Evolutionary conservation across 2,113 vertebrate genomes (phyloP).

Genomic region (Lepisosteus oculatus): DNA sequence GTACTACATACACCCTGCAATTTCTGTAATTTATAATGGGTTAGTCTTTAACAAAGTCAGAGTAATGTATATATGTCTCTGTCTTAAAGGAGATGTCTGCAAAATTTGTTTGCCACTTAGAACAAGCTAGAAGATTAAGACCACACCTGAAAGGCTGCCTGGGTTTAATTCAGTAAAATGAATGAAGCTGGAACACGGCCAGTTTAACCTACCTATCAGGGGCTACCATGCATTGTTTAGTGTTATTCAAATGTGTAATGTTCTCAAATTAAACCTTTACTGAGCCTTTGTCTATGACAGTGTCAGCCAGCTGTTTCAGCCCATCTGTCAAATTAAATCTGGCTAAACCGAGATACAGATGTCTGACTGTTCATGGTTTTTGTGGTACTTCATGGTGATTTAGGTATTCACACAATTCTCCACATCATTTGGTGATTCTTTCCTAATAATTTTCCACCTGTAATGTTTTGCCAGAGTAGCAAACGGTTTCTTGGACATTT

Average conservation of each 20-base stretch:
- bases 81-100: slow-evolving; percentile 15
- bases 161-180: neutral
- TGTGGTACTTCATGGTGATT: slow-evolving; percentile 10
- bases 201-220: neutral
- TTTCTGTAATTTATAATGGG: too few relatives aligned
- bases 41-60: too few relatives aligned
- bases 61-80: neutral
- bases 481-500: too few relatives aligned
- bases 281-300: slow-evolving; percentile 15
- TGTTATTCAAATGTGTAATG: slow-evolving; percentile 16
- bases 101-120: neutral
- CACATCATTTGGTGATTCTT: neutral
- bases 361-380: slow-evolving; percentile 24
- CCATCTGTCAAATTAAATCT: slow-evolving; percentile 41
- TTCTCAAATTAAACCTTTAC: slow-evolving; percentile 31
- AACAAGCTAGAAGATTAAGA: slow-evolving; percentile 11
- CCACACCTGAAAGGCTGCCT: neutral
- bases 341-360: slow-evolving; percentile 36
- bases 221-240: slow-evolving; percentile 1
- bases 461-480: too few relatives aligned
- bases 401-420: neutral
- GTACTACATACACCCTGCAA: too few relatives aligned
- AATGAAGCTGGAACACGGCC: neutral
- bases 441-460: neutral
- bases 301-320: slow-evolving; percentile 40